Conservation (phyloP, 1,140 invertebrate genomes). For the Papilio polyxenes region DNA sequence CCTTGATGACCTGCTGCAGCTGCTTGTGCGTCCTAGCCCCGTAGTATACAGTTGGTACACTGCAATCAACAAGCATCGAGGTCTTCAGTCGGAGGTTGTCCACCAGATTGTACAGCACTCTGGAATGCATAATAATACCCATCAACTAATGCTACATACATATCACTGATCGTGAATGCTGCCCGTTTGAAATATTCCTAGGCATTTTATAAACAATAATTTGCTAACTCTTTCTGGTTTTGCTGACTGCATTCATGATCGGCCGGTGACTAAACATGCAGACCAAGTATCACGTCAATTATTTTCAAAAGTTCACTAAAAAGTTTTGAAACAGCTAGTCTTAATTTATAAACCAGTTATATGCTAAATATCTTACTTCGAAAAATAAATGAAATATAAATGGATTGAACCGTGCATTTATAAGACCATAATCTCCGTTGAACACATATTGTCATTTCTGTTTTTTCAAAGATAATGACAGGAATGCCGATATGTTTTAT, state of each 20-base stretch:
- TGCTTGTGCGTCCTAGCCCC: constrained; percentile 92
- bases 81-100: constrained; percentile 57
- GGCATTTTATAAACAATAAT: no score
- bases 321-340: no score
- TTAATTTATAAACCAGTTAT: no score
- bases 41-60: constrained; percentile 88
- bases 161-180: constrained; percentile 10
- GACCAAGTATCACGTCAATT: background rate
- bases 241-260: background rate
- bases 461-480: no score
- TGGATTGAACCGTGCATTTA: no score
- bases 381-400: no score
- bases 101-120: constrained; percentile 54
- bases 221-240: no score
- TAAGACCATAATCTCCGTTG: no score
- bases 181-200: background rate
- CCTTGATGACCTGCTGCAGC: constrained; percentile 88
- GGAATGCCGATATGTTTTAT: no score
- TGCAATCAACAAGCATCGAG: constrained; percentile 74
- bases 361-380: no score
- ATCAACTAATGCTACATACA: background rate
- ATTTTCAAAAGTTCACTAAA: background rate
- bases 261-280: constrained; percentile 8
- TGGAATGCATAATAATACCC: constrained; percentile 47
- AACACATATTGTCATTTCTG: no score